These are phyloP conservation scores for Bombus sibiricus DNA, from an alignment of 1,140 invertebrate genomes.

Conservation along the genomic window DNA sequence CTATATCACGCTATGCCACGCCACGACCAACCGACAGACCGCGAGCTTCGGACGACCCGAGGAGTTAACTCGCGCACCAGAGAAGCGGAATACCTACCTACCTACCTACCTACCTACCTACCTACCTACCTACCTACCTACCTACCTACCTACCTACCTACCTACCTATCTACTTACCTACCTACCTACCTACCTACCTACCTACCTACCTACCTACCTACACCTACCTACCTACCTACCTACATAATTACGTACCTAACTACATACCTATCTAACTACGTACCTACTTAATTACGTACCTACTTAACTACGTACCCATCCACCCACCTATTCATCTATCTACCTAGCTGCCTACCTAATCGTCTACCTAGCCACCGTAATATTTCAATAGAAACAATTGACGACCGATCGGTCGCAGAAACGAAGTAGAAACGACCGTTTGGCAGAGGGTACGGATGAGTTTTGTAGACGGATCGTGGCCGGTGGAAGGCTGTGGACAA, in stretches of 20 bases:
- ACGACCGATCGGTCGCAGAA: not conserved
- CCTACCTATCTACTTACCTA: constrained; percentile 24
- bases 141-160: constrained; percentile 28
- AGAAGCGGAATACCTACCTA: constrained; percentile 30
- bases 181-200: constrained; percentile 5
- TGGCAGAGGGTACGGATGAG: not conserved
- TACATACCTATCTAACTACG: not conserved
- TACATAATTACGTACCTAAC: not conserved
- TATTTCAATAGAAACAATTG: not conserved
- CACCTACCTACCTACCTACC: not conserved
- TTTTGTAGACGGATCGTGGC: not conserved
- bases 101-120: constrained; percentile 13
- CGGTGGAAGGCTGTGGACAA: not conserved
- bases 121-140: constrained; percentile 27
- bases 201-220: no score
- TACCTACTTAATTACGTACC: constrained; percentile 27
- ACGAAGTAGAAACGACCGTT: not conserved
- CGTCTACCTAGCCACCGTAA: not conserved
- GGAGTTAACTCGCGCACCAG: constrained; percentile 52
- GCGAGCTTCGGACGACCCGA: constrained; percentile 39
- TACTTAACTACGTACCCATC: constrained; percentile 1
- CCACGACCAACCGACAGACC: constrained; percentile 24
- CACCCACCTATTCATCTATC: constrained; percentile 13
- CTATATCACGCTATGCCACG: constrained; percentile 22
- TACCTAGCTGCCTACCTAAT: not conserved